A percentile compares a stretch with the other conserved stretches of the same genome.
These are phyloP conservation scores for Drosophila barbarae DNA, from an alignment of 2,888 invertebrate species.

Conservation along the genomic window DNA sequence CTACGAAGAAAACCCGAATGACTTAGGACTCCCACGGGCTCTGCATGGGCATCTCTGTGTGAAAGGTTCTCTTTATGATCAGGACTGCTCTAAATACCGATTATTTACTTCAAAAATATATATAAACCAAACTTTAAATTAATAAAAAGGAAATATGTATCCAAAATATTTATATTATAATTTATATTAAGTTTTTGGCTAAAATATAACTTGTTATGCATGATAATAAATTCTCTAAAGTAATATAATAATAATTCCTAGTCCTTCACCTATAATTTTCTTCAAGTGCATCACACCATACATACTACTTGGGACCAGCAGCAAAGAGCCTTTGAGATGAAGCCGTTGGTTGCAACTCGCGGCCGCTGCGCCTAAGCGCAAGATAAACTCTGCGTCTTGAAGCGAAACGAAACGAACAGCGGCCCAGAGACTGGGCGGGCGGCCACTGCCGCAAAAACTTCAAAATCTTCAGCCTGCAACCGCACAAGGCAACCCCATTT, in stretches of 20 bases:
- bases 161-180: no score
- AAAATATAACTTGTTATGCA: no score
- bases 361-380: constrained; percentile 51
- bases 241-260: no score
- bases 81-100: not conserved
- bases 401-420: constrained; percentile 50
- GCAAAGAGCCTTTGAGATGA: constrained; percentile 40
- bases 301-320: constrained; percentile 3
- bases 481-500: not conserved
- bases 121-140: not conserved
- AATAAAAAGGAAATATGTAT: no score
- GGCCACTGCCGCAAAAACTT: constrained; percentile 41
- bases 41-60: not conserved
- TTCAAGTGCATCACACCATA: constrained; percentile 4
- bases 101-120: not conserved
- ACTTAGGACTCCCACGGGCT: no score
- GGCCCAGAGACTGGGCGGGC: constrained; percentile 19
- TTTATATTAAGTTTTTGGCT: no score
- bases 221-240: no score
- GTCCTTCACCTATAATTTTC: not conserved
- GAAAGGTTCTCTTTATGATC: not conserved
- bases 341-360: constrained; percentile 49
- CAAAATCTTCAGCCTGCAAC: constrained; percentile 31
- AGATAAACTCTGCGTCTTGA: constrained; percentile 69
- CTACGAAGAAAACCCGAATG: not conserved